These are phyloP conservation scores for Hemiprocne comata DNA, from an alignment of 2,113 vertebrate genomes.

Conservation along the genomic window DNA sequence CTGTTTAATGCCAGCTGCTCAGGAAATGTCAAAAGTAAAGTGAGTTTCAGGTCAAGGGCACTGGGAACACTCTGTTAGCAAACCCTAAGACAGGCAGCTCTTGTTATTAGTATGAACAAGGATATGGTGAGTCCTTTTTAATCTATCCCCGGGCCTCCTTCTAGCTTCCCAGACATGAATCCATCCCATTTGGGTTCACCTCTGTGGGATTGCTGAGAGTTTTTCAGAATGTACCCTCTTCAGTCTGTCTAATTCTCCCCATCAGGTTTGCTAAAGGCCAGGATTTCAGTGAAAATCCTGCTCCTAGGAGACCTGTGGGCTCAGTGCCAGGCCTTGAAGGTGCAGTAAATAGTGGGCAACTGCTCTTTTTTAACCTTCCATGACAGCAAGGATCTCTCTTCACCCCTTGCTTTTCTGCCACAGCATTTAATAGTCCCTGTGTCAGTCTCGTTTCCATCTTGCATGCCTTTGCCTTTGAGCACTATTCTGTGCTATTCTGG, in stretches of 20 bases:
- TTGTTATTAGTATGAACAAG: conserved; percentile 55
- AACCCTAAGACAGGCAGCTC: conserved; percentile 47
- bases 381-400: background rate
- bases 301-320: background rate
- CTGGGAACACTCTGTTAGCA: conserved; percentile 56
- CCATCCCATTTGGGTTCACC: background rate
- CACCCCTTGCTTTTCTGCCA: background rate
- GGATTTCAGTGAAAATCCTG: conserved; percentile 38
- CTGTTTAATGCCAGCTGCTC: conserved; percentile 70
- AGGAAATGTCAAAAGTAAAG: conserved; percentile 67
- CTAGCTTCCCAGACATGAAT: background rate
- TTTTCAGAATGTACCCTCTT: background rate
- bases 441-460: background rate
- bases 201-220: conserved; percentile 8
- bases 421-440: background rate
- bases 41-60: conserved; percentile 64
- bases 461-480: background rate
- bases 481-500: background rate
- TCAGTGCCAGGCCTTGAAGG: background rate
- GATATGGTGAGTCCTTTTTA: conserved; percentile 46
- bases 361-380: background rate
- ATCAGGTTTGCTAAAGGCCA: background rate
- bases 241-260: background rate
- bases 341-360: background rate
- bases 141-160: conserved; percentile 12